Evolutionary conservation across 2,797 vertebrate genomes (phyloP), one percentile per base, ranked within the genome.

Genomic region (Oophaga sylvatica): DNA sequence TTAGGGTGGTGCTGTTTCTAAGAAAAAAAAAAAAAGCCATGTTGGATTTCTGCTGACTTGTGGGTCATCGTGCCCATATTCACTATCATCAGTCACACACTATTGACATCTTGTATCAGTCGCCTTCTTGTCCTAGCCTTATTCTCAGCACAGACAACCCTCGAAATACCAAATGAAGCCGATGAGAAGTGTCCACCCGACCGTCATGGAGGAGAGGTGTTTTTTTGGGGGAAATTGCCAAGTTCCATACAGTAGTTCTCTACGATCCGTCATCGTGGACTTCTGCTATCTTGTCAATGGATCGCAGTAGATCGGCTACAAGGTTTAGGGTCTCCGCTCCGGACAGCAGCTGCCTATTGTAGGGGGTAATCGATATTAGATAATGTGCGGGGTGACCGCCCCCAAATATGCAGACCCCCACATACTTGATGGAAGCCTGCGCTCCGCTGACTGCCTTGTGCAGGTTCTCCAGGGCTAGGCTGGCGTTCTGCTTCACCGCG

Each of bases 241-340:
- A 41, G 35, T 73, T 22, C 71, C 10, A n/a, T 48, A n/a, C 48
- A n/a, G 71, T 75, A 5, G 41, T 75, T 20, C 1, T 75, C 53
- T 89, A 93, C 0, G 41, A 60, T n/a, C 90, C 75, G 8, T 92
- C 82, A 11, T 90, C 90, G 83, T 94, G 93, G 80, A 94, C 88
- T 84, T 96, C 94, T 0, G 94, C 93, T 86, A 97, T 95, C 90
- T 94, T 97, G 89, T 97, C 96, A 0, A 97, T 96, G 89, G 97
- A 97, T 85, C 94, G 93, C 8, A 98, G 95, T 77, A 98, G 93
- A 80, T 98, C 96, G 26, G 95, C 95, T 11, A 96, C 95, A 26
- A 96, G 86, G 22, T 89, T 92, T 70, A 98, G 87, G 0, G 93
- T 94, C 86, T 97, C 95, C 0, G 92, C 93, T 90, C 96, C 96